A percentile compares a stretch with the other conserved stretches of the same genome.
Evolutionary conservation across 2,797 vertebrate species (phyloP).

Genomic region (Podarcis lilfordi): DNA sequence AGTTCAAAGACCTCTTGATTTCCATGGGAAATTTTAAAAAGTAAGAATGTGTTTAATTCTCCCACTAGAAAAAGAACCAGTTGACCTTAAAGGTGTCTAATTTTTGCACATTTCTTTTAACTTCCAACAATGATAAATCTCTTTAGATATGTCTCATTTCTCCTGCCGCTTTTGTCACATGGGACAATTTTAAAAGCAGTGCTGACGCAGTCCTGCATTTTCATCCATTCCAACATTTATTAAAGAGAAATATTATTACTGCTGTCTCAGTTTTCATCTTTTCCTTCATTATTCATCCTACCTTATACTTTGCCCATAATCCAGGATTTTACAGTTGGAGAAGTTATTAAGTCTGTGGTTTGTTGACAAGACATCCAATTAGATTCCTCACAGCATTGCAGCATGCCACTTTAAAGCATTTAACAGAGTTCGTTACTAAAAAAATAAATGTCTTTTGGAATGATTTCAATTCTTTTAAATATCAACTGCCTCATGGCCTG

Average conservation of each 20-base stretch:
- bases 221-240: no score
- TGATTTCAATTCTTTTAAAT: not conserved
- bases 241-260: not conserved
- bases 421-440: no score
- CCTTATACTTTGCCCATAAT: no score
- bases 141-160: not conserved
- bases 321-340: no score
- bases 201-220: no score
- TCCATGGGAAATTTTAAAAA: not conserved
- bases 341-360: no score
- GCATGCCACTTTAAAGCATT: no score
- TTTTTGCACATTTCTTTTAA: not conserved
- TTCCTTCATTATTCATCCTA: not conserved
- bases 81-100: not conserved
- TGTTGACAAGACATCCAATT: no score
- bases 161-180: no score
- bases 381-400: no score
- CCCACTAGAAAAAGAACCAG: not conserved
- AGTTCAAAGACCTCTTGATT: not conserved
- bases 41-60: not conserved
- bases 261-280: not conserved
- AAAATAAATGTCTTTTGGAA: not conserved
- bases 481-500: not conserved
- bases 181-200: no score
- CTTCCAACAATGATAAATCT: not conserved